Evolutionary conservation across 2,113 vertebrate genomes (phyloP).

Genomic region (Corythaixoides concolor): DNA sequence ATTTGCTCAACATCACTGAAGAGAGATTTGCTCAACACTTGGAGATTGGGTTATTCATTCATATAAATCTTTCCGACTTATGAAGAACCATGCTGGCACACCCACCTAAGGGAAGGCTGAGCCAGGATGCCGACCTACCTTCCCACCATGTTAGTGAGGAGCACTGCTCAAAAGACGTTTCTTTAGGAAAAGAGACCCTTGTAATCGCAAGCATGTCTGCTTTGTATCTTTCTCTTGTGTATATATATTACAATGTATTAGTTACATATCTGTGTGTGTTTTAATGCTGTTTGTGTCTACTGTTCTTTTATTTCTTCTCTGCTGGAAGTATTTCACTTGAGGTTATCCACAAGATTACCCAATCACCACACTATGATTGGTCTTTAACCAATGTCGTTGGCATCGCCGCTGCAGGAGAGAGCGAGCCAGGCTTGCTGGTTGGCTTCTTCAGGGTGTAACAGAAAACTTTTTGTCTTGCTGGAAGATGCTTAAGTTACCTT

Average conservation of each 20-base stretch:
- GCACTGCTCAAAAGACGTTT: background rate
- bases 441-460: background rate
- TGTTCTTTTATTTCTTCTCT: background rate
- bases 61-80: background rate
- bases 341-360: conserved; percentile 4
- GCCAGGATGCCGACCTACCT: background rate
- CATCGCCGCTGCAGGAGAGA: background rate
- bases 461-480: background rate
- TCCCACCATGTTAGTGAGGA: background rate
- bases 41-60: background rate
- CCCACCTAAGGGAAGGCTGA: background rate
- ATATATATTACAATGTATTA: background rate
- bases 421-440: background rate
- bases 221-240: background rate
- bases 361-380: background rate
- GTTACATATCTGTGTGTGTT: background rate
- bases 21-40: background rate
- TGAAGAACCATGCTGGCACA: background rate
- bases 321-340: background rate
- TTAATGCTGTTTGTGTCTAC: background rate
- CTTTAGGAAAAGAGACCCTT: background rate
- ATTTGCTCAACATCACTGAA: background rate
- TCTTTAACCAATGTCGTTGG: background rate
- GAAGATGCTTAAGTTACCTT: background rate
- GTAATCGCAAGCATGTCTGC: background rate